Conservation (phyloP, 2,797 vertebrate genomes). For the Hypotaenidia okinawae region DNA sequence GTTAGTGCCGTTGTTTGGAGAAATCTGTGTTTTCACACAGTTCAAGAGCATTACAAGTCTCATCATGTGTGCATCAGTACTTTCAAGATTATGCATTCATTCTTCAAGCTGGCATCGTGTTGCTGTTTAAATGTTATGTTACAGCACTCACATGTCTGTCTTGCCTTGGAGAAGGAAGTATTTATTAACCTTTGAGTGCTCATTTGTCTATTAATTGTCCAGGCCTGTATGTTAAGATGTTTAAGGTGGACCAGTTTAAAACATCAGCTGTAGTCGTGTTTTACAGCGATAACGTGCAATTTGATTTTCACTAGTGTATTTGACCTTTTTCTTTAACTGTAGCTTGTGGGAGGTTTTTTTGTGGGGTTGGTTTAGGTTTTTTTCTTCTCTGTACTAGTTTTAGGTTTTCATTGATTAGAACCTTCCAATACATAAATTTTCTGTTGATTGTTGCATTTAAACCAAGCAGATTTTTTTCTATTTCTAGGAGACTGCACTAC, state of each 20-base stretch:
- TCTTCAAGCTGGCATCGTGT: background rate
- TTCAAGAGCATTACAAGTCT: background rate
- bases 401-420: background rate
- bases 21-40: background rate
- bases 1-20: background rate
- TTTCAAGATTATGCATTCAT: background rate
- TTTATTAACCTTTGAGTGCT: background rate
- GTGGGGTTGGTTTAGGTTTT: no score
- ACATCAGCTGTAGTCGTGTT: background rate
- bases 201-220: background rate
- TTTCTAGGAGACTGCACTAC: background rate
- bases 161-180: background rate
- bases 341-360: background rate
- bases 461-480: background rate
- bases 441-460: background rate
- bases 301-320: background rate
- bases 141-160: background rate
- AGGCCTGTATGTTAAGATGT: background rate
- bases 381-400: background rate
- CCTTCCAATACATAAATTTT: background rate
- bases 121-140: background rate
- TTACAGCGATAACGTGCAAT: background rate
- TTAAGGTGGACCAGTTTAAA: background rate
- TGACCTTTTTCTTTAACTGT: background rate
- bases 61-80: background rate